A percentile compares a stretch with the other conserved stretches of the same genome.
phyloP scores from a whole-genome alignment of 1,140 invertebrate species.

The Pogonomyrmex barbatus region DNA sequence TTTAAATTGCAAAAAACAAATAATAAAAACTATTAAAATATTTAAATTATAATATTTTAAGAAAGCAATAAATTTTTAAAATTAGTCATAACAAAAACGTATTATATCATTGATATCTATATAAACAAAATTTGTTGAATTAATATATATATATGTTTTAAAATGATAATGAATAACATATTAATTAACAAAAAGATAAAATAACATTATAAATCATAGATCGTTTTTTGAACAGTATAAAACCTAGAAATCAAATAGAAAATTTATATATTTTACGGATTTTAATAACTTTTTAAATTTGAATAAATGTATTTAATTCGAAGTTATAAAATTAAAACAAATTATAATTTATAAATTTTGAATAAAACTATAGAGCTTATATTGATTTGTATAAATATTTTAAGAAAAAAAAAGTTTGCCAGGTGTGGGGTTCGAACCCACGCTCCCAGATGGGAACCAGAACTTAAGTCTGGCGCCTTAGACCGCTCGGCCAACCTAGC shows the following conservation, averaged over 20 bases:
- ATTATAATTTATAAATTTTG: not conserved
- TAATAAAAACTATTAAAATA: not conserved
- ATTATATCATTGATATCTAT: not conserved
- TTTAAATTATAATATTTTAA: not conserved
- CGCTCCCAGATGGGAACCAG: constrained; percentile 85
- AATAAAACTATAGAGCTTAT: not conserved
- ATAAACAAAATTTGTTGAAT: not conserved
- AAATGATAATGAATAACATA: not conserved
- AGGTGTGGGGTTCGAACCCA: constrained; percentile 81
- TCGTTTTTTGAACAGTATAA: not conserved
- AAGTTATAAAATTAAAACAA: no score
- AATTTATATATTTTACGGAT: not conserved
- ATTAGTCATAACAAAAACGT: not conserved
- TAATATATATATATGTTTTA: not conserved
- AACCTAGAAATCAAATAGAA: not conserved
- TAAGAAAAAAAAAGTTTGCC: constrained; percentile 68
- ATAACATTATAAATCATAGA: not conserved
- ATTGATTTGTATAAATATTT: not conserved
- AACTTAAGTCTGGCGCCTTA: constrained; percentile 88
- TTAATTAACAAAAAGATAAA: not conserved
- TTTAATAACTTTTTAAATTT: not conserved
- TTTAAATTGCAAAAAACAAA: not conserved
- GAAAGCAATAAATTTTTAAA: not conserved
- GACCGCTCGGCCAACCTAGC: constrained; percentile 87
- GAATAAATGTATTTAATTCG: no score